Evolutionary conservation across 2,797 vertebrate genomes (phyloP), one percentile per base, ranked within the genome.

Genomic region (Pitangus sulphuratus): DNA sequence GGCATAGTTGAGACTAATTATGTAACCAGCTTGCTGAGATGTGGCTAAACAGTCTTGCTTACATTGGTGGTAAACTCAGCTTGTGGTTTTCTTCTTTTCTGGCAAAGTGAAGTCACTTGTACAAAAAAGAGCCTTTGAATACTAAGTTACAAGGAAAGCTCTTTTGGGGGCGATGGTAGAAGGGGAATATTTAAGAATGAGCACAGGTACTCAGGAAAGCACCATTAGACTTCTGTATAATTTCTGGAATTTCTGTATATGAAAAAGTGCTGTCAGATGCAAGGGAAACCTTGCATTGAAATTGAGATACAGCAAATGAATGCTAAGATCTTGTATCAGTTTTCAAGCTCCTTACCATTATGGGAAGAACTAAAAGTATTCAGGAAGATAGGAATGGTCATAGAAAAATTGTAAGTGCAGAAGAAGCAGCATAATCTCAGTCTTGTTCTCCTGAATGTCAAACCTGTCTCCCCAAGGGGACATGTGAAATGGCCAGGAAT

Each of bases 21-120:
- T 4, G 44, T 84, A 87, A 70, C 5, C 28, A 62, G 44, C 61
- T 71, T 61, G 48, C 70, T n/a, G 40, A 76, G 66, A 54, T 20
- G 77, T 56, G 86, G 84, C 70, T 81, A 10, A 93, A 91, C 56
- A 81, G 68, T 60, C 72, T n/a, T 50, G 75, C 51, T 80, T 24
- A 39, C 15, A 42, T 8, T 4, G 11, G 18, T 35, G 56, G 39
- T 54, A 66, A 84, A 37, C 56, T 70, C 18, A 5, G 56, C 33
- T 56, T 60, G 54, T 37, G 85, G 47, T 71, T 87, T 92, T 76
- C 37, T 39, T 87, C 21, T 69, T 62, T 71, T 69, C 56, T 54
- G 69, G 62, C 44, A 62, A 92, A 91, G 25, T 31, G 9, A 78
- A 75, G 35, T 51, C n/a, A 44, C 33, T 72, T 53, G 47, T 75